Evolutionary conservation across 1,140 invertebrate genomes (phyloP).

Genomic region (Neodiprion virginianus): DNA sequence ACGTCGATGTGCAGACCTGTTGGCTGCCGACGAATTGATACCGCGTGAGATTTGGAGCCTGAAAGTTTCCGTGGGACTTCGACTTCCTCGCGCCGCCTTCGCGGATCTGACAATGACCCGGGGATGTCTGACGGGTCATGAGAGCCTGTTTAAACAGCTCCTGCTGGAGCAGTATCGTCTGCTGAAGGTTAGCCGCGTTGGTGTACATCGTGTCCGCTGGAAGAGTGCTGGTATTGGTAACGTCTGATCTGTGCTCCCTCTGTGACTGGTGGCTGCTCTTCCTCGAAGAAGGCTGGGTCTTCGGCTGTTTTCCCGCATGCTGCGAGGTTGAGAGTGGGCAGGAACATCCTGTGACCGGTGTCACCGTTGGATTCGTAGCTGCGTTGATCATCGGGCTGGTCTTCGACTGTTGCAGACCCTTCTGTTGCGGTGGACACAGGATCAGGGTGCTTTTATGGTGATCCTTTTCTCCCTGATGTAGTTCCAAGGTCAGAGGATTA

Average conservation of each 20-base stretch:
- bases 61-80: slow-evolving; percentile 54
- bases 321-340: slow-evolving; percentile 42
- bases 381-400: too few relatives aligned
- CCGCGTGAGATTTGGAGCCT: slow-evolving; percentile 66
- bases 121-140: slow-evolving; percentile 49
- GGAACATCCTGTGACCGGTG: slow-evolving; percentile 40
- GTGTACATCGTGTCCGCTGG: slow-evolving; percentile 74
- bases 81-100: slow-evolving; percentile 42
- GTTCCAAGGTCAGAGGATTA: slow-evolving; percentile 70
- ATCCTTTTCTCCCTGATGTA: slow-evolving; percentile 61
- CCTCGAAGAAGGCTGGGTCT: slow-evolving; percentile 34
- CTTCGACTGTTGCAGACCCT: slow-evolving; percentile 19
- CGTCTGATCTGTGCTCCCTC: slow-evolving; percentile 27
- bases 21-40: slow-evolving; percentile 69
- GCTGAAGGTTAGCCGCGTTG: slow-evolving; percentile 74
- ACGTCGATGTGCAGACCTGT: slow-evolving; percentile 55
- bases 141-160: slow-evolving; percentile 71
- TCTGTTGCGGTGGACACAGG: slow-evolving; percentile 51
- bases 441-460: slow-evolving; percentile 61
- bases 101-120: slow-evolving; percentile 27
- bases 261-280: slow-evolving; percentile 34
- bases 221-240: slow-evolving; percentile 32
- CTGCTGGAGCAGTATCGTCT: slow-evolving; percentile 77
- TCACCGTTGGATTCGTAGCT: not conserved
- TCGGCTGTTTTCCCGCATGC: slow-evolving; percentile 34